These are phyloP conservation scores for Enchytraeus crypticus DNA, from an alignment of 2,888 invertebrate species.

Conservation along the genomic window DNA sequence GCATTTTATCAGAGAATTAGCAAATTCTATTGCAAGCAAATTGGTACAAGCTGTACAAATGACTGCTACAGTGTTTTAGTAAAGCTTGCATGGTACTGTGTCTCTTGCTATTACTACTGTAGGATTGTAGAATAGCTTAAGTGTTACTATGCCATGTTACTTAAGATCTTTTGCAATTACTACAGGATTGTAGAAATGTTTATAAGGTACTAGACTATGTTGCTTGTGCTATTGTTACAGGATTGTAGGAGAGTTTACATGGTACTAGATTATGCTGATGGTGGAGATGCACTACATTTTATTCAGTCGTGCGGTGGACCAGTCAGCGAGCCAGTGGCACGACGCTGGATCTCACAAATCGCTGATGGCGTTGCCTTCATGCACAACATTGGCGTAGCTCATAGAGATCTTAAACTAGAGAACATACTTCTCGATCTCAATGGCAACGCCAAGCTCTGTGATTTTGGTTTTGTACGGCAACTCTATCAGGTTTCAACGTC, in stretches of 20 bases:
- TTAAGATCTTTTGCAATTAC: no score
- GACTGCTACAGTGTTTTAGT: no score
- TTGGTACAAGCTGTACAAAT: no score
- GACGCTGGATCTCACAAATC: conserved; percentile 36
- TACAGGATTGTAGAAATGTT: conserved; percentile 28
- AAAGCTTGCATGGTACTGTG: no score
- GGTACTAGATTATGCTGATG: conserved; percentile 48
- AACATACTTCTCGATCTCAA: conserved; percentile 50
- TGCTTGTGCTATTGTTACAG: conserved; percentile 29
- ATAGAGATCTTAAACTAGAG: conserved; percentile 53
- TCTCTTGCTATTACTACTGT: no score
- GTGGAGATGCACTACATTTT: conserved; percentile 49
- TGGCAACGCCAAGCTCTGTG: conserved; percentile 49
- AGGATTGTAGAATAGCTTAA: no score
- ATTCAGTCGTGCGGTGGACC: conserved; percentile 49
- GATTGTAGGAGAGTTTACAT: conserved; percentile 39
- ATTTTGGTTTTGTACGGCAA: conserved; percentile 50
- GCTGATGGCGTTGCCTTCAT: conserved; percentile 46
- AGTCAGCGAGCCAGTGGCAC: conserved; percentile 41
- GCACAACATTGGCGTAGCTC: conserved; percentile 49
- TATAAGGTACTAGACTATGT: conserved; percentile 50
- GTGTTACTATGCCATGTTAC: no score
- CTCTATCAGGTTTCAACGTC: no score
- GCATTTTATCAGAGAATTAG: no score
- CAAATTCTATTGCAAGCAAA: no score